Percentiles rank a stretch among this genome's conserved stretches.
Evolutionary conservation across 2,113 vertebrate genomes (phyloP).

Genomic region (Abramis brama): DNA sequence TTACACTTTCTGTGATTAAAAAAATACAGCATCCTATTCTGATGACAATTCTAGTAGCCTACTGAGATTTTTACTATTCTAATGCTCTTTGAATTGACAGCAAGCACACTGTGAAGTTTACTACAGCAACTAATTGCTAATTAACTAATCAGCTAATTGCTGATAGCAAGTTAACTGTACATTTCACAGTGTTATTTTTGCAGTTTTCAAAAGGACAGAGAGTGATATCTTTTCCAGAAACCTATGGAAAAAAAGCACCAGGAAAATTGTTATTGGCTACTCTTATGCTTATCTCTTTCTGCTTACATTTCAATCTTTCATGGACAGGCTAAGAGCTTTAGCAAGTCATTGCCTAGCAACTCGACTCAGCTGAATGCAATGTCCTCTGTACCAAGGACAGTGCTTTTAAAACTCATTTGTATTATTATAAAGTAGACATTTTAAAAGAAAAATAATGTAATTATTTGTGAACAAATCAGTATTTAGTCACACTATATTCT

Average conservation of each 20-base stretch:
- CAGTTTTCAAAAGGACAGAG: background rate
- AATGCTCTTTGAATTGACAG: too few species aligned
- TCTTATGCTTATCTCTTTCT: slow-evolving; percentile 23
- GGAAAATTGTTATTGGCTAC: slow-evolving; percentile 22
- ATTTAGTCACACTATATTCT: background rate
- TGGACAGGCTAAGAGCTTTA: slow-evolving; percentile 10
- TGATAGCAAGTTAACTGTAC: too few species aligned
- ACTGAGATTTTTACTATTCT: too few species aligned
- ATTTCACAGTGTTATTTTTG: too few species aligned
- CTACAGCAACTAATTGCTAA: too few species aligned
- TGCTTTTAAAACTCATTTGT: slow-evolving; percentile 24
- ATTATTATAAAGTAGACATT: background rate
- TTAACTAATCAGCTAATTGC: too few species aligned
- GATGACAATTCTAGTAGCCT: too few species aligned
- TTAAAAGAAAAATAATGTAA: background rate
- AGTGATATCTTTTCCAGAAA: slow-evolving; percentile 2
- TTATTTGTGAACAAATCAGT: background rate
- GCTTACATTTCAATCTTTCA: slow-evolving; percentile 37
- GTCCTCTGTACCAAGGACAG: slow-evolving; percentile 29
- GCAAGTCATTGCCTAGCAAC: slow-evolving; percentile 53
- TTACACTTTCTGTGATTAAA: too few species aligned
- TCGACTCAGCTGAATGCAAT: slow-evolving; percentile 11
- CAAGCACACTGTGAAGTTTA: too few species aligned
- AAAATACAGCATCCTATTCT: too few species aligned
- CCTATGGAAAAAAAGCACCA: background rate